Percentiles rank a stretch among this genome's conserved stretches.
These are phyloP conservation scores for Tragopan temminckii DNA, from an alignment of 2,797 vertebrate species.

Conservation along the genomic window DNA sequence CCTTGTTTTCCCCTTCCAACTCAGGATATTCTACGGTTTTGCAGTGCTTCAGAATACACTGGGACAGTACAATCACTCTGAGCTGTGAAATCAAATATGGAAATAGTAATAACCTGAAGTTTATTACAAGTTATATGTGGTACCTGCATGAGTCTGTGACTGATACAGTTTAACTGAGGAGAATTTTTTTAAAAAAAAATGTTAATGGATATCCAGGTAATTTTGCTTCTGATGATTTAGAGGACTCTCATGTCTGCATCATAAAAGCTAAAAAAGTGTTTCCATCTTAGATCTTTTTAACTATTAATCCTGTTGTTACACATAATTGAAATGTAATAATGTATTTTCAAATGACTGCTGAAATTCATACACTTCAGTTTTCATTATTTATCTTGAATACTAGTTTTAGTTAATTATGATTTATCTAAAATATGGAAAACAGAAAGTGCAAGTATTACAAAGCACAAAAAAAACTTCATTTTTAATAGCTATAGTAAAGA, in stretches of 20 bases:
- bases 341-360: not conserved
- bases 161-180: not conserved
- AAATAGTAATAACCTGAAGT: not conserved
- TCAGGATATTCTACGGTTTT: not conserved
- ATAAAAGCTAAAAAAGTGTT: not conserved
- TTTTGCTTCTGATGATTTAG: not conserved
- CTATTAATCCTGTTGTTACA: not conserved
- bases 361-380: not conserved
- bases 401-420: not conserved
- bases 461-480: not conserved
- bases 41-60: not conserved
- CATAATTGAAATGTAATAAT: not conserved
- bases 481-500: not conserved
- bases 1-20: not conserved
- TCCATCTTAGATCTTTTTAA: not conserved
- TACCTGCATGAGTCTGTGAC: not conserved
- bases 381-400: not conserved
- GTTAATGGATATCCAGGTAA: not conserved
- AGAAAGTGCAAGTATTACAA: not conserved
- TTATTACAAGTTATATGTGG: not conserved
- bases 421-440: not conserved
- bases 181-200: not conserved
- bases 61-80: not conserved
- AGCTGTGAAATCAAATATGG: not conserved
- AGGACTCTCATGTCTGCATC: fast-evolving